phyloP scores from a whole-genome alignment of 2,797 vertebrate genomes.

The Pipistrellus pipistrellus region DNA sequence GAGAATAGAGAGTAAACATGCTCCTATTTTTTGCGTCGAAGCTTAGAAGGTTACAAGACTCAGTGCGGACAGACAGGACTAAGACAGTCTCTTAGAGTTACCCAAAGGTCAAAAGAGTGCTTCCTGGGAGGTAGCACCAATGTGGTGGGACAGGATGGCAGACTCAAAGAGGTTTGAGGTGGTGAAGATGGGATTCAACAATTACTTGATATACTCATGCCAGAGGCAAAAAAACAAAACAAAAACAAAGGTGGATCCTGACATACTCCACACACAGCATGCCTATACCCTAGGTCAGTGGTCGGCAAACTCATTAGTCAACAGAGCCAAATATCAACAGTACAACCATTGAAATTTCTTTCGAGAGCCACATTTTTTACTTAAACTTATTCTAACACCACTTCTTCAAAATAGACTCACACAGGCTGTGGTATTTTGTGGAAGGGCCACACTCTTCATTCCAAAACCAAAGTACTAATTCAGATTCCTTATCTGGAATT shows the following conservation, averaged over 20 bases:
- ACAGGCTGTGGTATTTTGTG: too few species aligned
- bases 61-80: background rate
- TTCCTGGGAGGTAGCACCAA: background rate
- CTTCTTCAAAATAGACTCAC: too few species aligned
- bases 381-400: too few species aligned
- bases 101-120: background rate
- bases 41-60: background rate
- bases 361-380: too few species aligned
- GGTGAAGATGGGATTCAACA: background rate
- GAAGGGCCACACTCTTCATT: too few species aligned
- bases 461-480: background rate
- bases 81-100: background rate
- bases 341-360: too few species aligned
- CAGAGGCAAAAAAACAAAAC: background rate
- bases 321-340: too few species aligned
- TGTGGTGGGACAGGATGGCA: background rate
- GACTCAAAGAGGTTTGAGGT: background rate
- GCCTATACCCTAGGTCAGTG: too few species aligned
- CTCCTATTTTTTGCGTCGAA: background rate
- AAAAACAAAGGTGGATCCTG: background rate
- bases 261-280: too few species aligned
- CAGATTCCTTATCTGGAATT: background rate
- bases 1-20: background rate
- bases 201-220: background rate
- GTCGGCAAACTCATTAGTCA: too few species aligned